Conservation (phyloP, 2,888 invertebrate species). For the Lapara coniferarum region DNA sequence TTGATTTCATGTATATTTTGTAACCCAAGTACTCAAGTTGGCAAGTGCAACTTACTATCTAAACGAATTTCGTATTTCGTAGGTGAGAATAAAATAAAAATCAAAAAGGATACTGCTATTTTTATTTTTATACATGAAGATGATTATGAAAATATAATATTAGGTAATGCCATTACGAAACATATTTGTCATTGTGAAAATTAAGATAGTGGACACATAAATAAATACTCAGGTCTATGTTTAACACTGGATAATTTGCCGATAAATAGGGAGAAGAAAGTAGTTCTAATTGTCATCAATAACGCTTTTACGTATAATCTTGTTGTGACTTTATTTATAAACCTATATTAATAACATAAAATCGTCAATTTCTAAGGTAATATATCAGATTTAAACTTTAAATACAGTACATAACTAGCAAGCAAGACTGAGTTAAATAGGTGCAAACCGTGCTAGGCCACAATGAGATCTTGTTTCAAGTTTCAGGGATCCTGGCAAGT, state of each 20-base stretch:
- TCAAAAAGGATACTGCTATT: neutral
- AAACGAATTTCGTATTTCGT: conserved; percentile 25
- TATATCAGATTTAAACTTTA: neutral
- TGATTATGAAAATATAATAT: too few relatives aligned
- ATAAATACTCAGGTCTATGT: too few relatives aligned
- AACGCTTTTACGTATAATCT: too few relatives aligned
- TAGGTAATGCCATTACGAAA: too few relatives aligned
- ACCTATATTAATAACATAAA: too few relatives aligned
- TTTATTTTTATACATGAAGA: neutral
- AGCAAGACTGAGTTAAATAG: conserved; percentile 12
- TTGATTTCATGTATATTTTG: conserved; percentile 49
- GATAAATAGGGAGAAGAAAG: too few relatives aligned
- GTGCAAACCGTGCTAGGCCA: conserved; percentile 34
- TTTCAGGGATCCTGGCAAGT: conserved; percentile 35
- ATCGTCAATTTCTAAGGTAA: too few relatives aligned
- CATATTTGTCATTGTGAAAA: too few relatives aligned
- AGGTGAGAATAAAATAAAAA: conserved; percentile 41
- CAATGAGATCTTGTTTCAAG: conserved; percentile 34
- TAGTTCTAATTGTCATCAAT: too few relatives aligned
- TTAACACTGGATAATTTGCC: too few relatives aligned
- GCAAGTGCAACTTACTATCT: conserved; percentile 21
- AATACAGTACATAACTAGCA: conserved; percentile 19
- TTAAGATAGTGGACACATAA: too few relatives aligned
- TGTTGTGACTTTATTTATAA: too few relatives aligned
- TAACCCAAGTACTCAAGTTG: conserved; percentile 27